Base-by-base conservation (phyloP, 1,140 invertebrate species). In the Leguminivora glycinivorella region DNA sequence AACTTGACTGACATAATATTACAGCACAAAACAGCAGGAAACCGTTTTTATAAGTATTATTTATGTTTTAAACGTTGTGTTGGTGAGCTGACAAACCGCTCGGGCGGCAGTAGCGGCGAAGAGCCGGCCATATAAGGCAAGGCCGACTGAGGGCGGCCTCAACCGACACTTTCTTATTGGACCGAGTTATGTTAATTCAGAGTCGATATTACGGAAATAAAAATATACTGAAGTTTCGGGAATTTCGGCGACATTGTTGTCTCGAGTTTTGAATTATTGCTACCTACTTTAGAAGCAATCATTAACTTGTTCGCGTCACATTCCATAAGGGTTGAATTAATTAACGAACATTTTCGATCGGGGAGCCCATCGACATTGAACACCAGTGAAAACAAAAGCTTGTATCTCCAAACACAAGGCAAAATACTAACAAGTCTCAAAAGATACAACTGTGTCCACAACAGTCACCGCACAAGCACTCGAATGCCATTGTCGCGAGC, bases 81-180 rank as follows among this genome's bases (percentile, higher is more conserved):
- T 52, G 43, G 17, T 52, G 7, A 22, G 19, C 19, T 10, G 47
- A 52, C 22, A 63, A 63, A 34, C 58, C 58, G 29, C 17, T 58
- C 68, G 68, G 56, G 31, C 47, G 56, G 25, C 52, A 47, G 58
- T 63, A 58, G 34, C 56, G 24, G 29, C 52, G 77, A 80, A 79
- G 81, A 83, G 67, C 66, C 72, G 67, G 63, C 87, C 85, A 83
- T 83, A 84, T 88, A 83, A 67, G 83, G 85, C 79, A 80, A 77
- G 81, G 77, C 76, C 84, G 85, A 80, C 72, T 72, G 78, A 73
- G 74, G 58, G 70, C 69, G 70, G 76, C 85, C 87, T 83, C 26
- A 73, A 72, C 72, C 71, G 79, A 75, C 71, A 80, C 84, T 85
- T 77, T 84, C 79, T 63, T 34, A 31, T 52, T 29, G 25, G 58